phyloP scores from a whole-genome alignment of 1,140 invertebrate genomes.

The Chironomus striatipennis region DNA sequence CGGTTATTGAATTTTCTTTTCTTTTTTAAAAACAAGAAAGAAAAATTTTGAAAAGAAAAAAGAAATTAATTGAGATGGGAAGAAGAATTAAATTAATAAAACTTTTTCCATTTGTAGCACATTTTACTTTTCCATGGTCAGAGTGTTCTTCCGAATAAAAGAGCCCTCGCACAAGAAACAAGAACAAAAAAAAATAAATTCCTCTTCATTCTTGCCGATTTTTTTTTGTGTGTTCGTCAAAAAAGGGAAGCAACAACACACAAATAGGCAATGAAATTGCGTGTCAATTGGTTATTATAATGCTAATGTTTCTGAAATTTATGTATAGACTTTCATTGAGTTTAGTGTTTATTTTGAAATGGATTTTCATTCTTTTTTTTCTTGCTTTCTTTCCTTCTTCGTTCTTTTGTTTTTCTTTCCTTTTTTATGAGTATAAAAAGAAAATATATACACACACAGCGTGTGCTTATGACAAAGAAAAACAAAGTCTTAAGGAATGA shows the following conservation, averaged over 20 bases:
- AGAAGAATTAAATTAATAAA: neutral
- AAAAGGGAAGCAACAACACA: too few relatives aligned
- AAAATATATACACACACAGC: too few relatives aligned
- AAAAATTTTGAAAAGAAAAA: neutral
- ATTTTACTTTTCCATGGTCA: neutral
- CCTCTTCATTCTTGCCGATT: too few relatives aligned
- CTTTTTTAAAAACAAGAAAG: neutral
- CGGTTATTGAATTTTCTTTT: neutral
- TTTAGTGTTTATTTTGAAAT: constrained; percentile 10
- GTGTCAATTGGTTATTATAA: constrained; percentile 9
- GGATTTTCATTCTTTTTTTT: neutral
- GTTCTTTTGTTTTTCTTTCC: neutral
- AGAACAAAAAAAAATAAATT: too few relatives aligned
- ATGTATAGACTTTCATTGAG: constrained; percentile 13
- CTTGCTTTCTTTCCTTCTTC: too few relatives aligned
- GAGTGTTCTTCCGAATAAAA: neutral
- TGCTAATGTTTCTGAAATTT: constrained; percentile 14
- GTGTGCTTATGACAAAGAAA: too few relatives aligned
- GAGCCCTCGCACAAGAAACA: too few relatives aligned
- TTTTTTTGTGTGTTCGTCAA: too few relatives aligned
- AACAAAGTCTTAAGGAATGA: too few relatives aligned
- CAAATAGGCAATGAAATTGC: constrained; percentile 8
- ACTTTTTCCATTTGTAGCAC: constrained; percentile 12
- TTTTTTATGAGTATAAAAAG: neutral
- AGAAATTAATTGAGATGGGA: neutral